Conservation (phyloP, 2,888 invertebrate genomes). For the Mesorhabditis spiculigera region DNA sequence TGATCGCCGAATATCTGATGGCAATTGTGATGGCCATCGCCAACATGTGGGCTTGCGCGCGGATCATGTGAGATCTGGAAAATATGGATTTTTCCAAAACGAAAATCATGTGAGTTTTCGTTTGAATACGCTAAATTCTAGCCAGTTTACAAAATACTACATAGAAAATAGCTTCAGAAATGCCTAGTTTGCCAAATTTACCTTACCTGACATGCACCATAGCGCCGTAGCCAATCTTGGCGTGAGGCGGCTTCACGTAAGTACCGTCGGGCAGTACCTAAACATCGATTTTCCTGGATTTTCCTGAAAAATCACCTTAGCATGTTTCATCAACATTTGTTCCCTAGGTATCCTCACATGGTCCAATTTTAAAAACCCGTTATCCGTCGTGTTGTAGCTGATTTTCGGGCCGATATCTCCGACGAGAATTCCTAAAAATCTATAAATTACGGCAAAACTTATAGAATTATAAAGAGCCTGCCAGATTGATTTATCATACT, state of each 20-base stretch:
- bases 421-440: conserved; percentile 71
- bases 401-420: conserved; percentile 93
- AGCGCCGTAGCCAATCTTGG: conserved; percentile 81
- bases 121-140: no score
- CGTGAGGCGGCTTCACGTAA: conserved; percentile 77
- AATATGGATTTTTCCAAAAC: no score
- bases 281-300: conserved; percentile 4
- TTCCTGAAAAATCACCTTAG: conserved; percentile 67
- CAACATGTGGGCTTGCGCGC: conserved; percentile 75
- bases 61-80: conserved; percentile 75
- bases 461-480: no score
- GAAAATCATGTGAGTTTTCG: no score
- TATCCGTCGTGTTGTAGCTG: conserved; percentile 85
- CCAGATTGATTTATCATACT: no score
- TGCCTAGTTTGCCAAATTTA: not conserved
- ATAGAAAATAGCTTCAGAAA: not conserved
- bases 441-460: not conserved
- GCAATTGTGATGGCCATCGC: conserved; percentile 84
- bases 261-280: conserved; percentile 70
- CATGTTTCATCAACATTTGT: conserved; percentile 89
- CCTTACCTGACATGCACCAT: conserved; percentile 69
- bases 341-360: conserved; percentile 80
- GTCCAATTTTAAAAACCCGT: conserved; percentile 85
- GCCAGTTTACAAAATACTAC: no score
- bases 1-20: conserved; percentile 81